These are phyloP conservation scores for Dissostichus mawsoni DNA, from an alignment of 2,113 vertebrate genomes.

Conservation along the genomic window DNA sequence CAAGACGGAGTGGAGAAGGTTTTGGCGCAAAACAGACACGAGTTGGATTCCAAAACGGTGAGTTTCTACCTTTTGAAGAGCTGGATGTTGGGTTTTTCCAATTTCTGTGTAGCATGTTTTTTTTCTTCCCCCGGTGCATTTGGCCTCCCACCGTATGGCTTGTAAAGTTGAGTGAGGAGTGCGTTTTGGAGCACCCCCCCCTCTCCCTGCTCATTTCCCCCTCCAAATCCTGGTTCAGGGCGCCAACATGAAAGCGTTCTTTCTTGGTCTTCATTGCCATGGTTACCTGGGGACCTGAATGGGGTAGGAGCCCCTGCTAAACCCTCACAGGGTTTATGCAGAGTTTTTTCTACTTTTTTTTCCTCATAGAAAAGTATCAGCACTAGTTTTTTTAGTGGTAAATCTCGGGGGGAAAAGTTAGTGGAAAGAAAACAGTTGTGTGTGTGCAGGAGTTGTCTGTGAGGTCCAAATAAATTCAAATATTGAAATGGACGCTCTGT, in stretches of 20 bases:
- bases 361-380: constrained; percentile 44
- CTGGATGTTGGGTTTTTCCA: constrained; percentile 36
- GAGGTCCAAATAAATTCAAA: constrained; percentile 43
- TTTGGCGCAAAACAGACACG: constrained; percentile 96
- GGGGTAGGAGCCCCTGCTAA: constrained; percentile 76
- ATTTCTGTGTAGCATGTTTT: constrained; percentile 31
- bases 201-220: constrained; percentile 78
- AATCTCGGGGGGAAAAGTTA: constrained; percentile 24
- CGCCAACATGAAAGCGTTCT: constrained; percentile 86
- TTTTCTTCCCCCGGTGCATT: constrained; percentile 29
- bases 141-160: constrained; percentile 69
- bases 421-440: constrained; percentile 49
- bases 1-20: constrained; percentile 97
- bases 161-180: constrained; percentile 77
- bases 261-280: constrained; percentile 85
- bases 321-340: constrained; percentile 48
- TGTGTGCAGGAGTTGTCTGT: constrained; percentile 26
- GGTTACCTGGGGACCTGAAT: constrained; percentile 85
- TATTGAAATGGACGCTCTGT: constrained; percentile 21
- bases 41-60: constrained; percentile 98
- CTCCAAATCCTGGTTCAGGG: constrained; percentile 80
- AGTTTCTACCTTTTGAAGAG: constrained; percentile 69
- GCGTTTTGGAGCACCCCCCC: constrained; percentile 54
- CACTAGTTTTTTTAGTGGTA: constrained; percentile 30
- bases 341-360: constrained; percentile 27